Evolutionary conservation across 1,140 invertebrate species (phyloP).

Genomic region (Drosophila ohnishii): DNA sequence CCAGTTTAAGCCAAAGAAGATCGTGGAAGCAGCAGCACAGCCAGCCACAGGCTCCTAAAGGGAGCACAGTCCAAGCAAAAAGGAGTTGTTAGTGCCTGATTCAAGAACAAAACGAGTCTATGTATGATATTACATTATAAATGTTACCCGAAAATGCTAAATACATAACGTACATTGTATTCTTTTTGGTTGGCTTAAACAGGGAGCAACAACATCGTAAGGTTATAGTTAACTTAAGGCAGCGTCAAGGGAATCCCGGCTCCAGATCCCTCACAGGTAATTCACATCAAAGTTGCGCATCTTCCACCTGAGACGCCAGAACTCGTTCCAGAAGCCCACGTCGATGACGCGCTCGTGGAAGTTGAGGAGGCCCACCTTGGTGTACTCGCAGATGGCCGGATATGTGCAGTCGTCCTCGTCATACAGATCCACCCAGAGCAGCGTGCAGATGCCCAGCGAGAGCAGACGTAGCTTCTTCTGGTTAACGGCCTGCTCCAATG

Average conservation of each 20-base stretch:
- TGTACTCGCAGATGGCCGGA: conserved; percentile 88
- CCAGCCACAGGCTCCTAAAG: conserved; percentile 36
- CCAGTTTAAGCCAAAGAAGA: conserved; percentile 82
- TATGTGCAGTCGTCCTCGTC: conserved; percentile 87
- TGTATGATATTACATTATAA: conserved; percentile 20
- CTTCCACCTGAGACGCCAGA: conserved; percentile 88
- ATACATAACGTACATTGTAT: conserved; percentile 41
- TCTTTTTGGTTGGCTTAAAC: conserved; percentile 23
- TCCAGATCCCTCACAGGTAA: conserved; percentile 69
- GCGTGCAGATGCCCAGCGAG: conserved; percentile 88
- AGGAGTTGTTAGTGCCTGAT: background rate
- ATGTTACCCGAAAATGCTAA: conserved; percentile 14
- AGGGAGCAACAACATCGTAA: conserved; percentile 83
- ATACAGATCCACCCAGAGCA: conserved; percentile 90
- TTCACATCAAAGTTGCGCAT: conserved; percentile 92
- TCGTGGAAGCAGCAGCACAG: background rate
- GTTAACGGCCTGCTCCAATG: conserved; percentile 87
- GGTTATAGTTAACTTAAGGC: conserved; percentile 48
- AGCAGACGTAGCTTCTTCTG: conserved; percentile 86
- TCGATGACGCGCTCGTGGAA: conserved; percentile 89
- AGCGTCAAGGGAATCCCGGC: conserved; percentile 15
- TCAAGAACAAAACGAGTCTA: conserved; percentile 1
- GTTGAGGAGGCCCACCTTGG: conserved; percentile 86
- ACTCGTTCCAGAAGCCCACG: conserved; percentile 89
- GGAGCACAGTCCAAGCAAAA: background rate